Conservation (phyloP, 2,113 vertebrate species). For the Polyodon spathula region DNA sequence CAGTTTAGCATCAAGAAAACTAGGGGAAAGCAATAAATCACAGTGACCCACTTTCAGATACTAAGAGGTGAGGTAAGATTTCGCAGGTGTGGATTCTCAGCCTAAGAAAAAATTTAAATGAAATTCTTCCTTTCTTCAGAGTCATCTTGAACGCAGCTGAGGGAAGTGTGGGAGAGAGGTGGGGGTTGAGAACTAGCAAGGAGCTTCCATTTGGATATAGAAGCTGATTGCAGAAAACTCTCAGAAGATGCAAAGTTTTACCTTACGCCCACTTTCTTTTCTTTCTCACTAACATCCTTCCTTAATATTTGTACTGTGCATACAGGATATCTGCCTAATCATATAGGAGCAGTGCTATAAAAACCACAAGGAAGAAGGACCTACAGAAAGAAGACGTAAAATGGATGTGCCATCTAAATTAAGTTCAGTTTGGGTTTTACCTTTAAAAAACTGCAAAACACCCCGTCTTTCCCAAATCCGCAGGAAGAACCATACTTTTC, state of each 20-base stretch:
- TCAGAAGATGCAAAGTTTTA: too few relatives aligned
- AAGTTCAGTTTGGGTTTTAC: constrained; percentile 24
- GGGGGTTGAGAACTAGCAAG: too few relatives aligned
- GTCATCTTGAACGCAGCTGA: too few relatives aligned
- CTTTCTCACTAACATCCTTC: too few relatives aligned
- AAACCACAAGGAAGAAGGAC: constrained; percentile 37
- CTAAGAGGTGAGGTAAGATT: constrained; percentile 54
- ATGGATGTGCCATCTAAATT: constrained; percentile 28
- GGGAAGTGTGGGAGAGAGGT: too few relatives aligned
- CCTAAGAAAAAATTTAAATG: not conserved
- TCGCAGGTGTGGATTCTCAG: not conserved
- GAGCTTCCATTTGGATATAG: too few relatives aligned
- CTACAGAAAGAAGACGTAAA: constrained; percentile 32
- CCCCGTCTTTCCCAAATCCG: constrained; percentile 13
- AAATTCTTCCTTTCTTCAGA: too few relatives aligned
- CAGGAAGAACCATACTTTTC: constrained; percentile 23
- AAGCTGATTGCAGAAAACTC: too few relatives aligned
- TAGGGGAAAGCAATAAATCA: constrained; percentile 66
- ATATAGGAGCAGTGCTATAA: constrained; percentile 11
- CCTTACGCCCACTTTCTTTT: too few relatives aligned
- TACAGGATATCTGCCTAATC: constrained; percentile 28
- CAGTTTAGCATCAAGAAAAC: constrained; percentile 69
- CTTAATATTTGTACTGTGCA: constrained; percentile 48
- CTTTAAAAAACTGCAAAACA: constrained; percentile 29
- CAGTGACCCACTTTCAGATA: constrained; percentile 60